These are phyloP conservation scores for Alcedo atthis DNA, from an alignment of 2,797 vertebrate species.

Conservation along the genomic window DNA sequence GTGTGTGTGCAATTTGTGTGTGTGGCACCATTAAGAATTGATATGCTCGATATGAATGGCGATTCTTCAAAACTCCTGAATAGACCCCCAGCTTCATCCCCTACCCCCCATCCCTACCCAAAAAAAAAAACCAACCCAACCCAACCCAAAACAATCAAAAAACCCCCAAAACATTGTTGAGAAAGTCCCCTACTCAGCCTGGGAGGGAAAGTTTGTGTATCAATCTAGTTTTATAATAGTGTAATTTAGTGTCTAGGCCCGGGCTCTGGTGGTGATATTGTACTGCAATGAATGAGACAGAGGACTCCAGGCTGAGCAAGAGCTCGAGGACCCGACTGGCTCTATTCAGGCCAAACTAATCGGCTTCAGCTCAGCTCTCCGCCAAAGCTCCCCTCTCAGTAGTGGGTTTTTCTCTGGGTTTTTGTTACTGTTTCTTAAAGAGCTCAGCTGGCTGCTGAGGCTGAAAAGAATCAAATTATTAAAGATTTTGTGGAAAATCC, in stretches of 20 bases:
- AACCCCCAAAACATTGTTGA: constrained; percentile 41
- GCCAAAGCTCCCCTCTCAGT: constrained; percentile 83
- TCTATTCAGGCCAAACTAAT: constrained; percentile 87
- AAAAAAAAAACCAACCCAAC: not conserved
- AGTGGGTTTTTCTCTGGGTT: constrained; percentile 79
- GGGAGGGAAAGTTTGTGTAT: constrained; percentile 79
- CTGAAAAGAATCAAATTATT: constrained; percentile 87
- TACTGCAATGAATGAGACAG: constrained; percentile 84
- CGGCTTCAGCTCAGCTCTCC: constrained; percentile 83
- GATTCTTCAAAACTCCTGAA: constrained; percentile 49
- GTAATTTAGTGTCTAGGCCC: constrained; percentile 85
- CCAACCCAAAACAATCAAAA: too few relatives aligned
- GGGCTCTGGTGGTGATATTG: constrained; percentile 91
- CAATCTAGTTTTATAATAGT: constrained; percentile 86
- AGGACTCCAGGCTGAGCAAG: constrained; percentile 82
- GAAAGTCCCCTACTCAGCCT: constrained; percentile 72
- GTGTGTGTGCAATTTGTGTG: constrained; percentile 28
- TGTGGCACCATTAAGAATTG: constrained; percentile 67
- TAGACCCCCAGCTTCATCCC: constrained; percentile 29
- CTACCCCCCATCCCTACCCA: rapidly evolving
- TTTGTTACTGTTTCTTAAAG: constrained; percentile 85
- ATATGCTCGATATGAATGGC: constrained; percentile 72
- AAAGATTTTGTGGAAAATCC: constrained; percentile 84
- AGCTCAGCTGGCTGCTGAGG: constrained; percentile 84
- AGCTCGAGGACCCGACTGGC: constrained; percentile 78